These are phyloP conservation scores for Ophion costatus DNA, from an alignment of 2,888 invertebrate species.

Conservation along the genomic window DNA sequence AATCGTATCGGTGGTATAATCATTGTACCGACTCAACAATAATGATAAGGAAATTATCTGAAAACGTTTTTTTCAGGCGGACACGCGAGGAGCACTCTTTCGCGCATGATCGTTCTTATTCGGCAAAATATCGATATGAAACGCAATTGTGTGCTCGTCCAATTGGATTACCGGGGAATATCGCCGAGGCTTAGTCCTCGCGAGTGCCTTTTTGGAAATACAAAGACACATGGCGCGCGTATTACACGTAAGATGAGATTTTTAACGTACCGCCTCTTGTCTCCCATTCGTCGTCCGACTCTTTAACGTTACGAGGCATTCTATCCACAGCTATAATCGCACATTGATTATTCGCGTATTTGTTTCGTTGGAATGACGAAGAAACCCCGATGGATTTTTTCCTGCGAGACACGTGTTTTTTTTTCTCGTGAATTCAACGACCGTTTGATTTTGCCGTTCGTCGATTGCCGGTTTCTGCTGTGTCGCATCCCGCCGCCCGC, in stretches of 20 bases:
- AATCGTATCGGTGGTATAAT: not conserved
- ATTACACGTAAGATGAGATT: conserved; percentile 28
- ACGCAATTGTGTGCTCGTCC: not conserved
- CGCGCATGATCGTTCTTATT: not conserved
- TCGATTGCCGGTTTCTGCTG: conserved; percentile 7
- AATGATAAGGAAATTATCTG: not conserved
- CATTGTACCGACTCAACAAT: not conserved
- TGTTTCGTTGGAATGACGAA: not conserved
- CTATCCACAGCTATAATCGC: conserved; percentile 42
- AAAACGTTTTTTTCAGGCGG: not conserved
- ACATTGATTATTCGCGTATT: conserved; percentile 38
- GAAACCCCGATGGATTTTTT: not conserved
- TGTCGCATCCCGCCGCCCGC: conserved; percentile 2
- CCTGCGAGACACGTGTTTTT: conserved; percentile 29
- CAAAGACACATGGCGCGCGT: conserved; percentile 16
- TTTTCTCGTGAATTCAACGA: conserved; percentile 6
- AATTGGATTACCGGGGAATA: not conserved
- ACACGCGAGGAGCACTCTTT: not conserved
- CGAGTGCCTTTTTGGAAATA: not conserved
- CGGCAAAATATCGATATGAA: not conserved
- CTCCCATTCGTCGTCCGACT: conserved; percentile 72
- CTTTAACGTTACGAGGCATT: conserved; percentile 71
- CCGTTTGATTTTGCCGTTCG: conserved; percentile 21
- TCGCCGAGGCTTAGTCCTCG: not conserved
- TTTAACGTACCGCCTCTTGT: conserved; percentile 69